These are phyloP conservation scores for Heterohyrax brucei DNA, from an alignment of 2,797 vertebrate genomes.

Conservation along the genomic window DNA sequence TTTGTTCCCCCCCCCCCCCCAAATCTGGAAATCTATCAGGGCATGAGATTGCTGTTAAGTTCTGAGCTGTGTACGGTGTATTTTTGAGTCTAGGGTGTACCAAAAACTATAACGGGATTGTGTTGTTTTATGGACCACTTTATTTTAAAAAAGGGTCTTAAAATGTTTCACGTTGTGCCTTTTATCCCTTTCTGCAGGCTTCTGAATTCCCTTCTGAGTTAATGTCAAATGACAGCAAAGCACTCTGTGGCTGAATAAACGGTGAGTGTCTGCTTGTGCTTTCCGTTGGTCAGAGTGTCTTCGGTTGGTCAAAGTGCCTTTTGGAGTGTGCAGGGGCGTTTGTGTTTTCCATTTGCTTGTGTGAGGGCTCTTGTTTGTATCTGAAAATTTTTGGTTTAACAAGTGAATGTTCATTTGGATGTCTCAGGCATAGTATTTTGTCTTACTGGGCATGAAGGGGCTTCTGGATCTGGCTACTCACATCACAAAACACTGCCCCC, in stretches of 20 bases:
- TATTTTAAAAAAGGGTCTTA: neutral
- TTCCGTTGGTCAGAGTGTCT: neutral
- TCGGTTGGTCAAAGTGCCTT: neutral
- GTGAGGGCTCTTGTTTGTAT: neutral
- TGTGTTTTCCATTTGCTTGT: neutral
- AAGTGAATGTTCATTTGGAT: neutral
- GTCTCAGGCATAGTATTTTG: neutral
- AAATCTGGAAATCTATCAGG: neutral
- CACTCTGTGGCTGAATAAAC: slow-evolving; percentile 96
- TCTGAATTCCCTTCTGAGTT: slow-evolving; percentile 98
- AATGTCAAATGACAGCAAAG: slow-evolving; percentile 97
- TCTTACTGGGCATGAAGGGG: neutral
- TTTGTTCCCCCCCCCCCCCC: neutral
- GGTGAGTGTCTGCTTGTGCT: slow-evolving; percentile 89
- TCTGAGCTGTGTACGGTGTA: neutral
- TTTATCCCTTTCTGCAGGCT: slow-evolving; percentile 91
- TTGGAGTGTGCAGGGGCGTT: neutral
- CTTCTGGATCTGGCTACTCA: neutral
- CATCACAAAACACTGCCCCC: slow-evolving; percentile 29
- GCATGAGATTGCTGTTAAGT: slow-evolving; percentile 58
- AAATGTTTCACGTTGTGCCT: slow-evolving; percentile 76
- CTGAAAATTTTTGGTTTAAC: neutral
- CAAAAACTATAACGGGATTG: neutral
- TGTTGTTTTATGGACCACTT: neutral
- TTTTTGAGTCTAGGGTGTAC: neutral